Evolutionary conservation across 2,797 vertebrate genomes (phyloP), one percentile per base, ranked within the genome.

Genomic region (Aeoliscus strigatus): DNA sequence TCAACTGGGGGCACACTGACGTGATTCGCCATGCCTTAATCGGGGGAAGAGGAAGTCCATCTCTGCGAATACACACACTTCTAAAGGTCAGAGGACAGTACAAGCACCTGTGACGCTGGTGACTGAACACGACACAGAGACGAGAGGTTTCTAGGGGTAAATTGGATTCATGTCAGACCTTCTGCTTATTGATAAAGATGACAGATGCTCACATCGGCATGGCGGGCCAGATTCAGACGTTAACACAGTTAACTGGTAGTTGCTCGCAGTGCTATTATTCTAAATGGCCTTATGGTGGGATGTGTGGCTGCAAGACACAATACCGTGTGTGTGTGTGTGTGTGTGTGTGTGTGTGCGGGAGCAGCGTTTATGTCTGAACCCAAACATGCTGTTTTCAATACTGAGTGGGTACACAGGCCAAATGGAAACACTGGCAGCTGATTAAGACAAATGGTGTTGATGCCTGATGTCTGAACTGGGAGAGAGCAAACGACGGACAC

Each of bases 161-260:
- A 84, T 82, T 80, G 65, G 74, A 85, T 83, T 79, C 48, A 41
- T 48, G 79, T 80, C 75, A 73, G 57, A 68, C 59, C 70, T 60
- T 56, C 65, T 70, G 77, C 73, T 74, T 75, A 78, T 83, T 82
- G 75, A 78, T 79, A 82, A 84, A 81, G 77, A 85, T 87, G 83
- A 84, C 77, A 80, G 66, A 83, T 79, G 75, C 61, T 77, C 17
- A 15, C 57, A 53, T 40, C 55, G 58, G 66, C 70, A 51, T 6
- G 52, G 75, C 38, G 36, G 55, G 60, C 65, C 71, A 73, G 77
- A 83, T 81, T 72, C 80, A 72, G 77, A 72, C 54, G 51, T 78
- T 86, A 86, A 85, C 78, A 40, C 75, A 72, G 77, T 79, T 85
- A 85, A 83, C 77, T 82, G 81, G 79, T 83, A 67, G 85, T 81